Conservation (phyloP, 2,113 vertebrate species). For the Onychorhynchus coronatus region DNA sequence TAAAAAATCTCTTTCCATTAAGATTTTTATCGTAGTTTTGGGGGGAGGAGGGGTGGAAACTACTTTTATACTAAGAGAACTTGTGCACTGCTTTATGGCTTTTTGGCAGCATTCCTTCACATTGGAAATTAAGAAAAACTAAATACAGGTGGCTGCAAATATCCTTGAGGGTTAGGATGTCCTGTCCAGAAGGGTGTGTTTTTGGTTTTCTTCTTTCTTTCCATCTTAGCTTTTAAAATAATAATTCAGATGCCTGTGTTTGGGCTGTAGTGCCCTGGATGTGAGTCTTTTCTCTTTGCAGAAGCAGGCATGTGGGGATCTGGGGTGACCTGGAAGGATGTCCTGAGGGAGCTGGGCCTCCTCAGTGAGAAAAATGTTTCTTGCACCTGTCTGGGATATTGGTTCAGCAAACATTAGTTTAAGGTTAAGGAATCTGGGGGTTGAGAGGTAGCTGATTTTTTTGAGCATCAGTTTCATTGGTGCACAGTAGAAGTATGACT, state of each 20-base stretch:
- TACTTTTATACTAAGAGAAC: background rate
- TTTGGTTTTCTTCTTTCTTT: background rate
- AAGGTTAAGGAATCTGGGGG: background rate
- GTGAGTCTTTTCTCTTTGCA: background rate
- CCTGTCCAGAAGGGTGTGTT: background rate
- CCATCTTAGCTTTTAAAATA: background rate
- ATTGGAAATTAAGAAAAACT: background rate
- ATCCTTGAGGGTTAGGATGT: background rate
- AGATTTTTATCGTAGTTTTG: constrained; percentile 14
- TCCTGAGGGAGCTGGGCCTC: background rate
- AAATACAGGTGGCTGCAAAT: background rate
- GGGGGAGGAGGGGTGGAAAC: background rate
- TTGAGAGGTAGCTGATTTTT: background rate
- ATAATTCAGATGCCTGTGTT: background rate
- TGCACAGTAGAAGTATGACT: background rate
- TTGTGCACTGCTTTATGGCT: background rate
- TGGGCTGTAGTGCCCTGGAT: background rate
- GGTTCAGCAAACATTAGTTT: background rate
- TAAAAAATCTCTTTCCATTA: constrained; percentile 4
- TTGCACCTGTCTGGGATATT: background rate
- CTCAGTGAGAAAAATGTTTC: background rate
- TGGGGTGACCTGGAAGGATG: background rate
- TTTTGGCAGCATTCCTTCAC: background rate
- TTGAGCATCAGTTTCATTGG: background rate
- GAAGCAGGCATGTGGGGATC: background rate